Conservation (phyloP, 2,113 vertebrate genomes). For the Cacatua alba region DNA sequence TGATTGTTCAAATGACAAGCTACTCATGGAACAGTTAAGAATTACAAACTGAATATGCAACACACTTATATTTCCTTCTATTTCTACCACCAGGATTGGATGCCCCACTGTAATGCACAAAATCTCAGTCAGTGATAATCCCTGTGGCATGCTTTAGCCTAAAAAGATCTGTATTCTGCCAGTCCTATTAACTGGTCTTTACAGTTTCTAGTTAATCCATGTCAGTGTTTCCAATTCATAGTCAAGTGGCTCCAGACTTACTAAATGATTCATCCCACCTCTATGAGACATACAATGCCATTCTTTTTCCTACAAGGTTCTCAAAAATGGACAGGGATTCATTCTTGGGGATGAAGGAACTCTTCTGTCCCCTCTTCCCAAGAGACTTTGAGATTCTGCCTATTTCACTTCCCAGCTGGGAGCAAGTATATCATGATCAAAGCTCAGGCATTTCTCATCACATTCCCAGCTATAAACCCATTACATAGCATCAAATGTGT, state of each 20-base stretch:
- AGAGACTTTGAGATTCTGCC: not conserved
- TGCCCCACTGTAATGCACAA: not conserved
- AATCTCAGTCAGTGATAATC: not conserved
- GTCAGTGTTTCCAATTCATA: not conserved
- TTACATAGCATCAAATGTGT: rapidly evolving
- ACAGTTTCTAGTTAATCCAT: not conserved
- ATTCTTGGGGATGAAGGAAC: not conserved
- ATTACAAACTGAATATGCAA: not conserved
- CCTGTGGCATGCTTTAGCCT: not conserved
- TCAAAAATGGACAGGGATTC: not conserved
- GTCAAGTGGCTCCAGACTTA: not conserved
- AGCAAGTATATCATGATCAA: no score
- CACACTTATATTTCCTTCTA: not conserved
- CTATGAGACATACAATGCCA: not conserved
- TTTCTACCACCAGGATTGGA: not conserved
- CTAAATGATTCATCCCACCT: not conserved
- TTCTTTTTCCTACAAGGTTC: not conserved
- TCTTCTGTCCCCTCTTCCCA: not conserved
- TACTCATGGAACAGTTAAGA: not conserved
- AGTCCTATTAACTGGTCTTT: not conserved
- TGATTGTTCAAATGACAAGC: not conserved
- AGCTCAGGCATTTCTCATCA: not conserved
- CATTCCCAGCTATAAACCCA: not conserved
- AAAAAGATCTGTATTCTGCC: not conserved
- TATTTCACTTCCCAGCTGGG: not conserved